phyloP scores from a whole-genome alignment of 2,113 vertebrate species.

The Ardeotis arabs region DNA sequence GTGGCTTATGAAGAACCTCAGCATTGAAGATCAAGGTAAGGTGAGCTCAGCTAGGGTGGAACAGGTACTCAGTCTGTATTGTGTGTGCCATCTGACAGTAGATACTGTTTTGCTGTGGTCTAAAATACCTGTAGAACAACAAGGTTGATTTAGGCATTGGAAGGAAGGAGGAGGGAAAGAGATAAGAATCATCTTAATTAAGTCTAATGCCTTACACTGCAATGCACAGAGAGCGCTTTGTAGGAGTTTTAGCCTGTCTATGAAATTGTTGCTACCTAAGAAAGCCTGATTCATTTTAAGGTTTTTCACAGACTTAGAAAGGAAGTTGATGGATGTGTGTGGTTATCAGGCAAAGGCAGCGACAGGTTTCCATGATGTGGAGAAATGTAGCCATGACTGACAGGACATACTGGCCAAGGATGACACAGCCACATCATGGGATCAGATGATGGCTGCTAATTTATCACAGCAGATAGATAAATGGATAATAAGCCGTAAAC shows the following conservation, averaged over 20 bases:
- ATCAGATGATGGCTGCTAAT: not conserved
- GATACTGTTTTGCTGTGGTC: not conserved
- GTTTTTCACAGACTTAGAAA: not conserved
- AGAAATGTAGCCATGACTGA: not conserved
- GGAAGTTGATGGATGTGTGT: not conserved
- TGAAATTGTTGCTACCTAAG: not conserved
- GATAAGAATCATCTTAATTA: not conserved
- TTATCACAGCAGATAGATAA: not conserved
- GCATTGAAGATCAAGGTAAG: slow-evolving; percentile 91
- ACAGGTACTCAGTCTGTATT: not conserved
- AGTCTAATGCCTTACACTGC: not conserved
- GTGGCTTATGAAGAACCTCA: slow-evolving; percentile 95
- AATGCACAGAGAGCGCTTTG: not conserved
- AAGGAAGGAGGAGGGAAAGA: not conserved
- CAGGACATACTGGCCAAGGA: not conserved
- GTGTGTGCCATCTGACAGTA: not conserved
- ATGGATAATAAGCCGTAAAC: not conserved
- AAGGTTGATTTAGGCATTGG: not conserved
- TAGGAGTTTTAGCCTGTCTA: not conserved
- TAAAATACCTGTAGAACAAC: not conserved
- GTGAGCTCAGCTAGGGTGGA: not conserved
- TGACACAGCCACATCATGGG: not conserved
- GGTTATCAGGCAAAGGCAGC: not conserved
- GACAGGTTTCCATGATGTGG: not conserved
- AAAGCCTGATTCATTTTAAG: not conserved